Percentiles rank a stretch among this genome's conserved stretches.
Evolutionary conservation across 2,113 vertebrate genomes (phyloP).

Genomic region (Salvelinus alpinus): DNA sequence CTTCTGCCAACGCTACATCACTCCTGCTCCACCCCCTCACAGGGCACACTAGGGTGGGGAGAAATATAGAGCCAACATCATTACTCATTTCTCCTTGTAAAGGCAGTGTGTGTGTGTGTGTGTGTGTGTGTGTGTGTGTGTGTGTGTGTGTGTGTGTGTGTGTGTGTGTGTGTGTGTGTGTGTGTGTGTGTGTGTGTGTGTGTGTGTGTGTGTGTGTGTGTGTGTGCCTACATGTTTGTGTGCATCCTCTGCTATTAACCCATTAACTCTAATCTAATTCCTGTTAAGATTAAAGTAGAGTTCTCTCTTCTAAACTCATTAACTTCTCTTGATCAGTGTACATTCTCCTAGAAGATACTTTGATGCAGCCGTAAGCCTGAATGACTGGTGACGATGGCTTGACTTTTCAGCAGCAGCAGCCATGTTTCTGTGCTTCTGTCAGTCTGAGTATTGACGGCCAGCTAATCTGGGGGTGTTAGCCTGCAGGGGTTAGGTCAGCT

Average conservation of each 20-base stretch:
- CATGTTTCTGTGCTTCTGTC: constrained; percentile 52
- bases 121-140: constrained; percentile 14
- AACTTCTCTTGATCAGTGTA: constrained; percentile 37
- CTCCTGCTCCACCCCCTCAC: background rate
- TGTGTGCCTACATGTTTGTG: background rate
- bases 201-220: background rate
- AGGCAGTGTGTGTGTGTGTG: constrained; percentile 1
- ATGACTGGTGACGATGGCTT: constrained; percentile 47
- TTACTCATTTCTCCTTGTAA: constrained; percentile 39
- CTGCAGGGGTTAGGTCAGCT: constrained; percentile 1
- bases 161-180: constrained; percentile 5
- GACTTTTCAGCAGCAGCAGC: constrained; percentile 41
- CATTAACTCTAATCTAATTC: background rate
- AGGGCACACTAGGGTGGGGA: constrained; percentile 21
- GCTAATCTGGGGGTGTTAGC: constrained; percentile 48
- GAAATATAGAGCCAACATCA: constrained; percentile 8
- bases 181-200: too few relatives aligned
- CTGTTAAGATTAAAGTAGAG: background rate
- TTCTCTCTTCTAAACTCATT: background rate
- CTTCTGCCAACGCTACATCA: constrained; percentile 21
- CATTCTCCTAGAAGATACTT: too few relatives aligned
- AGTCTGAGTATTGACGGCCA: constrained; percentile 53
- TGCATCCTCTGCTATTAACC: constrained; percentile 16
- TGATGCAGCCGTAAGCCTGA: too few relatives aligned
- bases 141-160: background rate